Evolutionary conservation across 2,888 invertebrate species (phyloP).

Genomic region (Darwinula stevensoni): DNA sequence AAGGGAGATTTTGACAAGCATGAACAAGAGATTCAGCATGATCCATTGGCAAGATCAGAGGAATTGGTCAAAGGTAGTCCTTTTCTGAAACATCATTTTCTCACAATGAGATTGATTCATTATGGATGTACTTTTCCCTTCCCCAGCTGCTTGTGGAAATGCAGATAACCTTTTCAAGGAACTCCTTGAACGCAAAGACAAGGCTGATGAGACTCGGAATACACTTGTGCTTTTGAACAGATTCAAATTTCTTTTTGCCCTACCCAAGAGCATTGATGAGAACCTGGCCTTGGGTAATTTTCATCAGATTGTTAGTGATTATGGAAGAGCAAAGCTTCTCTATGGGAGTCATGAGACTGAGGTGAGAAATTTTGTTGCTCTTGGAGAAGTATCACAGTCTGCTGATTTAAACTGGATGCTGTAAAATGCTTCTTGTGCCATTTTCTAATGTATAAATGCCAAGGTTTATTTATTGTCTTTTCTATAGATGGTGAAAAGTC

Average conservation of each 20-base stretch:
- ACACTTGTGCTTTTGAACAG: constrained; percentile 71
- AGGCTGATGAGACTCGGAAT: constrained; percentile 82
- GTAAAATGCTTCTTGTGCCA: too few relatives aligned
- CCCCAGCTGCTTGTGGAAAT: neutral
- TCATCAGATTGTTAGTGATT: constrained; percentile 90
- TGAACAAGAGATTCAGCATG: constrained; percentile 34
- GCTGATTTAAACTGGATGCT: too few relatives aligned
- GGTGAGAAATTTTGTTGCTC: constrained; percentile 18
- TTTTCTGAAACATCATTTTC: neutral
- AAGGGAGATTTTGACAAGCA: constrained; percentile 56
- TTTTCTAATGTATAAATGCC: too few relatives aligned
- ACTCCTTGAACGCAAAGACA: constrained; percentile 64
- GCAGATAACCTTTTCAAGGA: constrained; percentile 75
- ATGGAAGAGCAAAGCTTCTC: constrained; percentile 73
- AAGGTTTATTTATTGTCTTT: constrained; percentile 3
- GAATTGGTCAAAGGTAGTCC: constrained; percentile 37
- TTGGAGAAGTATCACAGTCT: too few relatives aligned
- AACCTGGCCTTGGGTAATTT: constrained; percentile 84
- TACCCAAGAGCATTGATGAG: constrained; percentile 74
- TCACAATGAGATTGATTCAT: too few relatives aligned
- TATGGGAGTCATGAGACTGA: constrained; percentile 77
- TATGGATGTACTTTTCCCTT: constrained; percentile 7
- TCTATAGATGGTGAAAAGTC: constrained; percentile 44
- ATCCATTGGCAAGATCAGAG: constrained; percentile 43
- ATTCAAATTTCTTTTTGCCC: constrained; percentile 79